Evolutionary conservation across 1,140 invertebrate species (phyloP), one percentile per base, ranked within the genome.

Genomic region (Drosophila bocki): DNA sequence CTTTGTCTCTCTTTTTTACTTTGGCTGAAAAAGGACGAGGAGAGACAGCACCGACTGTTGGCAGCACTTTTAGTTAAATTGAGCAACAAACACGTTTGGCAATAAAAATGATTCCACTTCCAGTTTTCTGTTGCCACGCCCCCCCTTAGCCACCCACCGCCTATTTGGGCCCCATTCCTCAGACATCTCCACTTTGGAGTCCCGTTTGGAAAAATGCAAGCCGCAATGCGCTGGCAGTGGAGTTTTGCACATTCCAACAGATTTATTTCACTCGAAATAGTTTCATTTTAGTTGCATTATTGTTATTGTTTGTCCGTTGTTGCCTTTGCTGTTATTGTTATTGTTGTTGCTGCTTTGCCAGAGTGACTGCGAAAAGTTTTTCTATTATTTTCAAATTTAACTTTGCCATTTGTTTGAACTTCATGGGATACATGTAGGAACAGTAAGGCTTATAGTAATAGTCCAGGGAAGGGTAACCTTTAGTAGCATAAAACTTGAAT

Each of bases 321-420:
- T 82, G 75, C 19, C 32, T 39, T 61, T 60, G 63, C 51, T 61
- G 54, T 51, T 65, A 35, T 32, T 77, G 29, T 59, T 68, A 29
- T 51, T 76, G 41, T 56, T 75, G 3, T 50, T 79, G 62, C 68
- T 77, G 33, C 60, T 68, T 72, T 88, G 76, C 35, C 84, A 67
- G 74, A 88, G 78, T 87, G 69, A 88, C 74, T 84, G 84, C 80
- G 62, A 65, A 88, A 90, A 90, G 85, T 90, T 90, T 90, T 90
- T 90, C 85, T 90, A 90, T 90, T 90, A 90, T 90, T 90, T 90
- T 90, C 85, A 90, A 90, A 90, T 90, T 90, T 90, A 90, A 90
- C 85, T 90, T 90, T 90, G 78, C 85, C 85, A 90, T 90, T 90
- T 90, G 85, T 90, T 90, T 90, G 80, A 84, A 84, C 88, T 90